Conservation (phyloP, 2,797 vertebrate genomes). For the Rhinichthys osculus region DNA sequence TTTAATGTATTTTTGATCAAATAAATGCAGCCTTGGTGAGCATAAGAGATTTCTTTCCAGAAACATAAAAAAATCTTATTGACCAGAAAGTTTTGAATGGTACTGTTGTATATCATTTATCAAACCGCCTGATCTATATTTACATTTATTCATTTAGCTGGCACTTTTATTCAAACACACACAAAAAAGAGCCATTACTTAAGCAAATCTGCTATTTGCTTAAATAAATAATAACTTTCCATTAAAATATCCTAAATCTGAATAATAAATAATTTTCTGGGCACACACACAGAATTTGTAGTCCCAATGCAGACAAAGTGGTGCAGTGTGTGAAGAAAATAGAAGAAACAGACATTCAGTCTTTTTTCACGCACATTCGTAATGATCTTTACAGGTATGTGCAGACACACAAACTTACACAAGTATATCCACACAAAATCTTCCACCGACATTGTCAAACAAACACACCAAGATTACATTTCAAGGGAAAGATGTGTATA, state of each 20-base stretch:
- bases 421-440: not conserved
- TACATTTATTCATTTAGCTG: not conserved
- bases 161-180: not conserved
- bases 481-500: not conserved
- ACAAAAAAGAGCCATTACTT: not conserved
- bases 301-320: constrained; percentile 6
- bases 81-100: not conserved
- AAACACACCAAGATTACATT: not conserved
- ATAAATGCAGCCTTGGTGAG: not conserved
- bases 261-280: not conserved
- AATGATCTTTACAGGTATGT: constrained; percentile 14
- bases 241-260: not conserved
- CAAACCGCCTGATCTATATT: not conserved
- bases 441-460: not conserved
- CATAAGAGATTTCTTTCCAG: no score
- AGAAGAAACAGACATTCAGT: constrained; percentile 31
- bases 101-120: not conserved
- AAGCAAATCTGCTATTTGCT: not conserved
- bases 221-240: not conserved
- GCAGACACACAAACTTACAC: constrained; percentile 2
- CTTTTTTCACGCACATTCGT: not conserved
- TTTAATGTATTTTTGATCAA: not conserved
- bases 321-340: constrained; percentile 16
- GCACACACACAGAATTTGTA: not conserved
- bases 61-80: not conserved